Conservation (phyloP, 1,140 invertebrate genomes). For the Plodia interpunctella region DNA sequence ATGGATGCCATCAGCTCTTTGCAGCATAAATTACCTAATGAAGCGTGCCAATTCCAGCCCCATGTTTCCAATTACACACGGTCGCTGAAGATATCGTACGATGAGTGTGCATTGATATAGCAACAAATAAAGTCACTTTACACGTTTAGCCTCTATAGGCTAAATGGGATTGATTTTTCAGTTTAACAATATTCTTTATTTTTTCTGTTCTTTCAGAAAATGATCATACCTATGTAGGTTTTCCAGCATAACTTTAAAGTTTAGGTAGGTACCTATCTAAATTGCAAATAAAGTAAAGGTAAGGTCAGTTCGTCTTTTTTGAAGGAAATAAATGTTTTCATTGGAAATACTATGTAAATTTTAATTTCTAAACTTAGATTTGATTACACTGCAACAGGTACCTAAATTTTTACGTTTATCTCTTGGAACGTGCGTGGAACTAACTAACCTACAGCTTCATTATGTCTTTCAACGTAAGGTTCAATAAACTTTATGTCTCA, state of each 20-base stretch:
- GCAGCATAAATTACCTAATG: constrained; percentile 38
- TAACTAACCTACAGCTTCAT: constrained; percentile 65
- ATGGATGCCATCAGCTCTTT: constrained; percentile 17
- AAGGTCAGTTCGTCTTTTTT: no score
- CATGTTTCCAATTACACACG: constrained; percentile 5
- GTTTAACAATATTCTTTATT: no score
- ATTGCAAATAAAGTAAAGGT: no score
- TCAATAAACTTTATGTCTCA: constrained; percentile 46
- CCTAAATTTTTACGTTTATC: constrained; percentile 33
- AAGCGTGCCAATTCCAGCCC: constrained; percentile 25
- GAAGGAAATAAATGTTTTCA: background rate
- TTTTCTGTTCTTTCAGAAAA: no score
- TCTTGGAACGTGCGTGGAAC: constrained; percentile 27
- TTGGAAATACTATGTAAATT: background rate
- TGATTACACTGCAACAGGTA: constrained; percentile 24
- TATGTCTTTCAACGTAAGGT: constrained; percentile 62
- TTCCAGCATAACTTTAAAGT: no score
- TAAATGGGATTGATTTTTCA: no score
- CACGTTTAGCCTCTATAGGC: no score
- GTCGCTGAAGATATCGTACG: background rate
- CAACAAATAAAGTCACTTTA: no score
- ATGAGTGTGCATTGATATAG: background rate
- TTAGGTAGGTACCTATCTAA: no score
- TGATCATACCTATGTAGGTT: no score
- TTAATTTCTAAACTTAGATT: constrained; percentile 22